Evolutionary conservation across 2,797 vertebrate species (phyloP), one percentile per base, ranked within the genome.

Genomic region (Acanthurus tractus): DNA sequence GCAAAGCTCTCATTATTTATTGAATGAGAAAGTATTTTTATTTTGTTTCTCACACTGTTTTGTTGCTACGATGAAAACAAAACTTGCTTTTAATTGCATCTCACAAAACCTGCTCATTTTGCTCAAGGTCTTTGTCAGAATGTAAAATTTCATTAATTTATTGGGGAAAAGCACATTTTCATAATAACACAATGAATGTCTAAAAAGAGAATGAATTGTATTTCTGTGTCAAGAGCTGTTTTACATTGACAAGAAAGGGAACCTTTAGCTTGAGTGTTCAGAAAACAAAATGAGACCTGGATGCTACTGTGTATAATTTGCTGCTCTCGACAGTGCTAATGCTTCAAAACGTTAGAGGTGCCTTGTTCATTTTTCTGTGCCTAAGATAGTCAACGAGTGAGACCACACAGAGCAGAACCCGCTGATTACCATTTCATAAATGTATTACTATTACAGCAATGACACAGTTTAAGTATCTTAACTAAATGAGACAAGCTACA

Each of bases 311-410:
- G 94, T 93, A 89, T 88, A 92, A 90, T 92, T 86, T 90, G 89
- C 92, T 92, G 89, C 91, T 92, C 92, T 92, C 74, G 55, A 89
- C 90, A 93, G 93, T 95, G 92, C 94, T 95, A 90, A 93, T 76
- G 94, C 92, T 94, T 94, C 80, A 83, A 90, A 90, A 92, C 89
- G 94, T 89, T 95, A 93, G 93, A 94, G 94, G 95, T 96, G 95
- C 95, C 95, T 96, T 96, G 92, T 93, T 96, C 84, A 88, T 94
- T 94, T 93, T 91, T 93, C 90, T 74, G 95, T 96, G 94, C 95
- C 95, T 95, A 93, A 92, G 90, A 91, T 85, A 92, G 88, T 83
- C 85, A 66, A 89, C 50, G 86, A 88, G 70, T 75, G 79, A 90
- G 78, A 92, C 67, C 71, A 84, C 86, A 76, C 62, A 71, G 83